Evolutionary conservation across 1,140 invertebrate genomes (phyloP).

Genomic region (Diplogasteroides magnus): DNA sequence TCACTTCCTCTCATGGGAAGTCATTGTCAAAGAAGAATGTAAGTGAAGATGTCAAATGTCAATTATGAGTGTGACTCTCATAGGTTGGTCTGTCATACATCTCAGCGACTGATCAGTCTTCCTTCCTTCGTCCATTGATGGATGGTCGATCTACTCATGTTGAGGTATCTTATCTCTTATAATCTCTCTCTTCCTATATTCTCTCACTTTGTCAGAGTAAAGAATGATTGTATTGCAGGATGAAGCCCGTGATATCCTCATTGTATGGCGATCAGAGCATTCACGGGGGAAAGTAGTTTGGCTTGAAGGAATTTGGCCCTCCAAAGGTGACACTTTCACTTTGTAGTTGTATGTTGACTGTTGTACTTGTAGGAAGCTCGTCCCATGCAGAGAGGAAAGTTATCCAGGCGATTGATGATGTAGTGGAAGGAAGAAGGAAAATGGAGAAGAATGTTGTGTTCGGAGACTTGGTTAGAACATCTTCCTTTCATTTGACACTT

Average conservation of each 20-base stretch:
- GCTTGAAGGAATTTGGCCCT: slow-evolving; percentile 33
- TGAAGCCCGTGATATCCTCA: slow-evolving; percentile 30
- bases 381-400: slow-evolving; percentile 33
- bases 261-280: slow-evolving; percentile 45
- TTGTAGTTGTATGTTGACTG: too few species aligned
- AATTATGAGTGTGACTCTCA: neutral
- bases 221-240: slow-evolving; percentile 9
- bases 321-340: too few species aligned
- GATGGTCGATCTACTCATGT: slow-evolving; percentile 11
- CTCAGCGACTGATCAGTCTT: slow-evolving; percentile 34
- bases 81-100: slow-evolving; percentile 38
- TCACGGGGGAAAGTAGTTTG: slow-evolving; percentile 38
- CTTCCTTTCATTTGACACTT: slow-evolving; percentile 8
- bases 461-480: slow-evolving; percentile 20
- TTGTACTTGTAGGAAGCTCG: too few species aligned
- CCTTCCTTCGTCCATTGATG: slow-evolving; percentile 41
- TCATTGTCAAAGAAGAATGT: neutral
- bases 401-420: slow-evolving; percentile 22
- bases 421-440: slow-evolving; percentile 22
- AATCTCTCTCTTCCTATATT: slow-evolving; percentile 12
- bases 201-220: too few species aligned
- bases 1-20: neutral
- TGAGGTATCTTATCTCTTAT: neutral
- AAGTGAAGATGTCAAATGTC: neutral
- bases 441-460: slow-evolving; percentile 27